phyloP scores from a whole-genome alignment of 2,888 invertebrate genomes.

The Oxytorus armatus region DNA sequence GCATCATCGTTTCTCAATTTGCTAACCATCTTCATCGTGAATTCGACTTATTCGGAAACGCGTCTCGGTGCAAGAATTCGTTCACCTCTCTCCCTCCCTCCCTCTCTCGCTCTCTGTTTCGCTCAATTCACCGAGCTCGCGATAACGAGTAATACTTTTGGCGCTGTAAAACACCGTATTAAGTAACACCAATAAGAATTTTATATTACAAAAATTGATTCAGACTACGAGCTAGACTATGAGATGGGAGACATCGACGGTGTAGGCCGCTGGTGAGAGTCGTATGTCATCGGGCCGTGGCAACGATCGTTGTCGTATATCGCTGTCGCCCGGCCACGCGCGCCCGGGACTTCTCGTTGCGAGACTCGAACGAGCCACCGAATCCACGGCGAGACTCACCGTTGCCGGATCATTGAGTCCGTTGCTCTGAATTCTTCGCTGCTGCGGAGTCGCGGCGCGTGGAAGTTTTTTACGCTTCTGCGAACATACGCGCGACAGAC shows the following conservation, averaged over 20 bases:
- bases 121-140: constrained; percentile 26
- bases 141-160: constrained; percentile 34
- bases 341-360: constrained; percentile 87
- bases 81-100: too few relatives aligned
- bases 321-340: constrained; percentile 89
- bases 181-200: constrained; percentile 59
- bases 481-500: constrained; percentile 78
- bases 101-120: neutral
- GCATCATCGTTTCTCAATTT: constrained; percentile 18
- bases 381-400: constrained; percentile 92
- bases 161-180: constrained; percentile 40
- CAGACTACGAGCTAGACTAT: constrained; percentile 86
- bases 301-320: constrained; percentile 88
- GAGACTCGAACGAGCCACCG: constrained; percentile 79
- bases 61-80: too few relatives aligned
- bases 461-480: constrained; percentile 94
- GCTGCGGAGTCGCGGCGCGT: constrained; percentile 90
- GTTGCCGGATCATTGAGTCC: constrained; percentile 92
- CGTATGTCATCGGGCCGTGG: constrained; percentile 82
- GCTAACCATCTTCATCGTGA: neutral
- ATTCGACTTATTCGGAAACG: neutral
- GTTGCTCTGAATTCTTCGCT: constrained; percentile 90
- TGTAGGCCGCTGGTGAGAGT: constrained; percentile 89
- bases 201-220: constrained; percentile 53
- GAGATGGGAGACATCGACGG: constrained; percentile 92